A percentile compares a stretch with the other conserved stretches of the same genome.
These are phyloP conservation scores for Haliclona indistincta DNA, from an alignment of 37 sponge, comb jelly and placozoan species.

Conservation along the genomic window DNA sequence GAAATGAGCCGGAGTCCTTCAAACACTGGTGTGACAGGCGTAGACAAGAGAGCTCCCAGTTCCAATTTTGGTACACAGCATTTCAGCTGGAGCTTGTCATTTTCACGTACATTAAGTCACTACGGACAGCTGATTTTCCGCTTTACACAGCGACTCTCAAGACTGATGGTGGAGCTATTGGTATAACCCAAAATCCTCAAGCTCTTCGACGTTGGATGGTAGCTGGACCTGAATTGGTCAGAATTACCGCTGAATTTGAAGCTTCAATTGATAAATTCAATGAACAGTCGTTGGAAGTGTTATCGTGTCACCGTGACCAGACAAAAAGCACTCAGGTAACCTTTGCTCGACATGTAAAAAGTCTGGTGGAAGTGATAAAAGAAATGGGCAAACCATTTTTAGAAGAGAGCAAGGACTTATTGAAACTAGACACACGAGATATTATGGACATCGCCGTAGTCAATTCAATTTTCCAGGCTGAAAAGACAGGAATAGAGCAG, in stretches of 20 bases:
- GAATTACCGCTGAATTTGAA: slow-evolving; percentile 10
- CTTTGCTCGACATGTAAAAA: slow-evolving; percentile 5
- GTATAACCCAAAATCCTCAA: slow-evolving; percentile 16
- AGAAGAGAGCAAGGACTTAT: slow-evolving; percentile 24
- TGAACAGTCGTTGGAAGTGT: not conserved
- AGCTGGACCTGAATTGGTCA: slow-evolving; percentile 23
- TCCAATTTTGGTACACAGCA: no score
- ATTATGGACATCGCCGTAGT: not conserved
- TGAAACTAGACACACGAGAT: slow-evolving; percentile 19
- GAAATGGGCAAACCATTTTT: no score
- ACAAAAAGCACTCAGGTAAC: slow-evolving; percentile 7
- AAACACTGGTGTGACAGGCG: no score
- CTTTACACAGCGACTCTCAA: not conserved
- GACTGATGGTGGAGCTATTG: slow-evolving; percentile 31
- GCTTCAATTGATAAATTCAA: not conserved
- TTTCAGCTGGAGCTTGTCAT: no score
- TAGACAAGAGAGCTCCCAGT: no score
- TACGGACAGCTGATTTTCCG: not conserved
- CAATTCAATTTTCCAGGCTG: not conserved
- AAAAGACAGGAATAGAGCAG: no score
- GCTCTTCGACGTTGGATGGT: slow-evolving; percentile 19
- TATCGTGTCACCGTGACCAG: no score
- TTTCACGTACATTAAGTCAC: no score
- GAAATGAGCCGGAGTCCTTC: no score
- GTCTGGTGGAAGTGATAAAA: slow-evolving; percentile 20